Evolutionary conservation across 2,888 invertebrate species (phyloP).

Genomic region (Thumatha senex): DNA sequence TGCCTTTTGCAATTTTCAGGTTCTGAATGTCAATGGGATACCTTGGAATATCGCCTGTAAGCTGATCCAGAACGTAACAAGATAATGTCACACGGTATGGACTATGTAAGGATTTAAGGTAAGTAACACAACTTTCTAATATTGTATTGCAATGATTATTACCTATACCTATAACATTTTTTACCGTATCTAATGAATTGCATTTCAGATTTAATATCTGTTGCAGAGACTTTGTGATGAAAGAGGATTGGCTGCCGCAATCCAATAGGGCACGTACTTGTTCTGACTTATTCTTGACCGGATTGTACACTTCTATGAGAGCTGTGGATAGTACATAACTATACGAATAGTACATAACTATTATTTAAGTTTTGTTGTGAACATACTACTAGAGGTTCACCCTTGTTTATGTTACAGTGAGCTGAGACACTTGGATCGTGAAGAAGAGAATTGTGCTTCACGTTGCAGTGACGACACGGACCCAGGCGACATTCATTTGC

Average conservation of each 20-base stretch:
- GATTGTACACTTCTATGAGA: too few relatives aligned
- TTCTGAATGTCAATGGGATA: not conserved
- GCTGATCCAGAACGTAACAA: not conserved
- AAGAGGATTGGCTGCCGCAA: slow-evolving; percentile 11
- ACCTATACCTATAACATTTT: slow-evolving; percentile 9
- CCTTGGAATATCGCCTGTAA: slow-evolving; percentile 3
- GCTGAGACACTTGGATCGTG: too few relatives aligned
- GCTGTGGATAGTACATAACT: too few relatives aligned
- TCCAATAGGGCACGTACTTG: not conserved
- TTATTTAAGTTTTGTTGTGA: too few relatives aligned
- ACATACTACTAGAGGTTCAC: too few relatives aligned
- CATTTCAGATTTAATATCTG: not conserved
- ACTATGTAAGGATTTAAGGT: slow-evolving; percentile 1
- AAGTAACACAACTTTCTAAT: slow-evolving; percentile 5
- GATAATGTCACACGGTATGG: not conserved
- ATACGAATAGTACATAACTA: too few relatives aligned
- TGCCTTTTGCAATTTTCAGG: slow-evolving; percentile 1
- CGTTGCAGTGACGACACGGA: too few relatives aligned
- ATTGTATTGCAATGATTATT: slow-evolving; percentile 1
- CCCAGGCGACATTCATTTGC: too few relatives aligned
- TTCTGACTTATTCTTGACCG: too few relatives aligned
- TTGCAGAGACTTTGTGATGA: slow-evolving; percentile 7
- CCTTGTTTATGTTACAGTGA: too few relatives aligned
- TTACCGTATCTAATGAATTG: not conserved
- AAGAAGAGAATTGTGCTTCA: too few relatives aligned